These are phyloP conservation scores for Scytalopus superciliaris DNA, from an alignment of 2,113 vertebrate genomes.

Conservation along the genomic window DNA sequence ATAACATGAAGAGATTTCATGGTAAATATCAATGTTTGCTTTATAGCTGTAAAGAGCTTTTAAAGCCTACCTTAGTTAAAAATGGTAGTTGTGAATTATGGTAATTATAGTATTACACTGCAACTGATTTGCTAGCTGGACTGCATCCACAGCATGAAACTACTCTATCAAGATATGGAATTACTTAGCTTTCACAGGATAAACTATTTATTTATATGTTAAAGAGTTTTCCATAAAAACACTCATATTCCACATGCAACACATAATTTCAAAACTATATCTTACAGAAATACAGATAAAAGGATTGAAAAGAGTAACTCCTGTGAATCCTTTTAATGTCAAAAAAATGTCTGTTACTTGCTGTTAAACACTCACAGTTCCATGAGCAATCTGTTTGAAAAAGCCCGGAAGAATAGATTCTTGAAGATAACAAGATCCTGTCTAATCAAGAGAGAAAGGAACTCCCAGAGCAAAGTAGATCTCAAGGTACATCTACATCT, in stretches of 20 bases:
- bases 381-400: not conserved
- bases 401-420: not conserved
- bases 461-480: not conserved
- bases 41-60: not conserved
- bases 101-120: not conserved
- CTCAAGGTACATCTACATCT: not conserved
- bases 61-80: not conserved
- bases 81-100: not conserved
- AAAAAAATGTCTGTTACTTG: not conserved
- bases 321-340: not conserved
- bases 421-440: not conserved
- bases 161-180: not conserved
- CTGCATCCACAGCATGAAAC: not conserved
- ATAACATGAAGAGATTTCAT: not conserved
- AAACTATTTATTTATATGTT: not conserved
- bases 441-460: not conserved
- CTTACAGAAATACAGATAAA: not conserved
- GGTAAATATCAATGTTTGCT: conserved; percentile 6
- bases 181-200: not conserved
- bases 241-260: not conserved
- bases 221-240: not conserved
- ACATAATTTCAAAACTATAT: not conserved
- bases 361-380: not conserved
- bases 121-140: not conserved
- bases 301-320: not conserved